phyloP scores from a whole-genome alignment of 2,888 invertebrate species.

The Drosophila silvestris region DNA sequence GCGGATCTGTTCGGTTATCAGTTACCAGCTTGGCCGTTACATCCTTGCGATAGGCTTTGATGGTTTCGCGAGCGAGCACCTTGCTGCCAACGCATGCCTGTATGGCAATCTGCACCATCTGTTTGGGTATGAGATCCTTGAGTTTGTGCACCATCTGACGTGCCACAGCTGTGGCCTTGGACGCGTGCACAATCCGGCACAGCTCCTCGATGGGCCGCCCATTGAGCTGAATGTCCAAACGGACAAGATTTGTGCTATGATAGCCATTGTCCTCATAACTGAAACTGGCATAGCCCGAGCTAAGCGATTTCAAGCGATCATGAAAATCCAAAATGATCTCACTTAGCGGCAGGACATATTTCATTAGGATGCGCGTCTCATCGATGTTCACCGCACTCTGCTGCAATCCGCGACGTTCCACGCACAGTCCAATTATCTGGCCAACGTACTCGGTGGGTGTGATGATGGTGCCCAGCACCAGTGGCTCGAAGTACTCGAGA shows the following conservation, averaged over 20 bases:
- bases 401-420: slow-evolving; percentile 89
- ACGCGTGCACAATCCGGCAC: slow-evolving; percentile 91
- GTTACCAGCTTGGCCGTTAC: slow-evolving; percentile 96
- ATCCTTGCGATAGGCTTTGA: slow-evolving; percentile 95
- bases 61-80: slow-evolving; percentile 93
- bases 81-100: slow-evolving; percentile 93
- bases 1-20: neutral
- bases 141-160: slow-evolving; percentile 90
- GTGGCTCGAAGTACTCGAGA: slow-evolving; percentile 93
- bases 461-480: slow-evolving; percentile 95
- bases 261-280: slow-evolving; percentile 96
- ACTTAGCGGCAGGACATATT: slow-evolving; percentile 94
- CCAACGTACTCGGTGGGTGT: slow-evolving; percentile 92
- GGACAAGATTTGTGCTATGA: slow-evolving; percentile 91
- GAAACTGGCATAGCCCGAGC: slow-evolving; percentile 98
- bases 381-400: slow-evolving; percentile 91
- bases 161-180: slow-evolving; percentile 88
- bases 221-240: slow-evolving; percentile 91
- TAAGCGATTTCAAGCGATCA: slow-evolving; percentile 94
- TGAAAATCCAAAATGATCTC: slow-evolving; percentile 98
- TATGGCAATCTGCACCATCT: slow-evolving; percentile 94
- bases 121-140: slow-evolving; percentile 94
- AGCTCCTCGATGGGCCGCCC: slow-evolving; percentile 93
- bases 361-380: slow-evolving; percentile 92
- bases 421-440: slow-evolving; percentile 89